Evolutionary conservation across 2,888 invertebrate species (phyloP).

Genomic region (Cephus sareptanus): DNA sequence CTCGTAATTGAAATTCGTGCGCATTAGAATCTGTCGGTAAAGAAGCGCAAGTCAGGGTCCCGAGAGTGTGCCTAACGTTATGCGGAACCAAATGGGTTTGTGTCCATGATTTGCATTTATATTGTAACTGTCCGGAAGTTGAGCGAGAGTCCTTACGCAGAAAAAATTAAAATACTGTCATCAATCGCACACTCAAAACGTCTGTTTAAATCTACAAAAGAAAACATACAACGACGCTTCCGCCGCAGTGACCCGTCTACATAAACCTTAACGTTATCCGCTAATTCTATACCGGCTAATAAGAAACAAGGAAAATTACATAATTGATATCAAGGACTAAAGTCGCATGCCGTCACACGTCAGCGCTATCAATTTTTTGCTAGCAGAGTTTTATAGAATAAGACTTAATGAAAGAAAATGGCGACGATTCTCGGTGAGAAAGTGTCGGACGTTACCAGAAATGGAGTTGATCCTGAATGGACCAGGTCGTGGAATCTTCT

Average conservation of each 20-base stretch:
- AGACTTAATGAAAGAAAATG: conserved; percentile 3
- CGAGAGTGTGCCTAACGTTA: background rate
- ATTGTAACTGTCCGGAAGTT: background rate
- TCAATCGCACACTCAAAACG: background rate
- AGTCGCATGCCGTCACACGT: too few species aligned
- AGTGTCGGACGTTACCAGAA: conserved; percentile 3
- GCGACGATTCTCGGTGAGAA: background rate
- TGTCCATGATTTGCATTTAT: conserved; percentile 12
- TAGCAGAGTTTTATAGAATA: background rate
- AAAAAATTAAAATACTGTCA: background rate
- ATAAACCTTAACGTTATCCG: background rate
- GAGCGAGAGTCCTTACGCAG: background rate
- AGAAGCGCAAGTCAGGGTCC: background rate
- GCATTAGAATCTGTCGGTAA: background rate
- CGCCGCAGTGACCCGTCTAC: background rate
- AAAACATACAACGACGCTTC: background rate
- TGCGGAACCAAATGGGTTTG: background rate
- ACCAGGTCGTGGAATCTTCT: conserved; percentile 12
- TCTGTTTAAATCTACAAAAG: background rate
- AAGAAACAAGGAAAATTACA: background rate
- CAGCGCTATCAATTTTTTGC: background rate
- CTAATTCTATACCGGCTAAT: background rate
- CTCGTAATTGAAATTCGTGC: conserved; percentile 1
- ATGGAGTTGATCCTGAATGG: conserved; percentile 2
- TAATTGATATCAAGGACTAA: background rate